Base-by-base conservation (phyloP, 35 echinoderm and acorn worm species). In the Stichopus chloronotus region DNA sequence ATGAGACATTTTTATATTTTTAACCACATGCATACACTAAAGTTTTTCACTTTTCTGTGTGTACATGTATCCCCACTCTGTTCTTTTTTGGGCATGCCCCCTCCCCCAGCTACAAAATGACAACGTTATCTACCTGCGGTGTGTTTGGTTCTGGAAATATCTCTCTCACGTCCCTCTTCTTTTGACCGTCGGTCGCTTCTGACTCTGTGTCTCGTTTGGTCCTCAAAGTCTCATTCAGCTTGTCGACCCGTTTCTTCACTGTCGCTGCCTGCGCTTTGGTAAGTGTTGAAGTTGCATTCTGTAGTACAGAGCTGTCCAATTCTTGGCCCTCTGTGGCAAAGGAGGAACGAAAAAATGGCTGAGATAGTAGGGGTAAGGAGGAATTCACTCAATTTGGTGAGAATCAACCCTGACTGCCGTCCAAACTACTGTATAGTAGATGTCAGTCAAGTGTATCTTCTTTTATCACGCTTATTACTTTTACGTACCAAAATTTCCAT, bases 261-360 rank as follows among this genome's bases (percentile, higher is more conserved):
- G 96, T 94, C 22, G 93, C 94, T 14, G 96, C 96, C 88, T 98
- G 96, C 58, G 92, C 88, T 22, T 87, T 94, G 24, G 96, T 98
- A 81, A 98, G 91, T 20, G 96, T 96, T 13, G 94, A 96, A 11
- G 96, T 98, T 11, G 95, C 96, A 72, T 94, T 90, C 72, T 95
- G 90, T 43, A 95, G 72, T n/a, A 92, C 17, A 52, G 84, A 90
- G 65, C 92, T 83, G 61, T 98, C 94, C 25, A 96, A 76, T 24
- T 92, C 94, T 63, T 95, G 84, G 5, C 96, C 96, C 90, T 98
- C 96, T 98, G 69, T 1, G 85, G 52, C 11, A 86, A 63, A 3
- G 85, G 13, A 93, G 56, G 71, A 43, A 14, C 54, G 14, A 81
- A 43, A 24, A 5, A 13, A 86, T 78, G 5, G 6, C 25, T 65